These are phyloP conservation scores for Plecotus auritus DNA, from an alignment of 2,113 vertebrate genomes.

Conservation along the genomic window DNA sequence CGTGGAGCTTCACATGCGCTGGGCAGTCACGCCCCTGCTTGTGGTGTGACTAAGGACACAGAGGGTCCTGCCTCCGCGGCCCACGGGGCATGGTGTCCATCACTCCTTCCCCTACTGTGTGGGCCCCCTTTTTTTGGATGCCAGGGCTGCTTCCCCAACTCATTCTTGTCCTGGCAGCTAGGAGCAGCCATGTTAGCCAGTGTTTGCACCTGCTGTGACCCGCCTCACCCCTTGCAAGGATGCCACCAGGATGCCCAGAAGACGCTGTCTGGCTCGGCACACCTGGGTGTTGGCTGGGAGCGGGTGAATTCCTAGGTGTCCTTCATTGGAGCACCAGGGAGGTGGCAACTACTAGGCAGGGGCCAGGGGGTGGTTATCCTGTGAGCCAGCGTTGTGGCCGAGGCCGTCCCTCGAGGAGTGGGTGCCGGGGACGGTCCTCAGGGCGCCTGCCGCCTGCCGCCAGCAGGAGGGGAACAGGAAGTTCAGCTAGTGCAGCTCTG, in stretches of 20 bases:
- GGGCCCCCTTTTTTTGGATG: not conserved
- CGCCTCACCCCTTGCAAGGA: not conserved
- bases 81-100: not conserved
- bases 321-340: not conserved
- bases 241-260: not conserved
- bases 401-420: not conserved
- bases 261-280: not conserved
- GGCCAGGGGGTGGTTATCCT: not conserved
- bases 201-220: too few relatives aligned
- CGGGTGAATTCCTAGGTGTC: not conserved
- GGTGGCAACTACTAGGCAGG: not conserved
- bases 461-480: not conserved
- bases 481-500: not conserved
- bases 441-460: not conserved
- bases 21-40: not conserved
- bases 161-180: not conserved
- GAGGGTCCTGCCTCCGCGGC: not conserved
- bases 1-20: not conserved
- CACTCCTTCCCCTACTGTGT: not conserved
- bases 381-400: not conserved
- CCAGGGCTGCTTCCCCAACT: not conserved
- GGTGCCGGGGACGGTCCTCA: not conserved
- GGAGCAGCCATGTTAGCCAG: not conserved
- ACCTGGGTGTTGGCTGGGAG: not conserved
- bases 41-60: not conserved